Conservation (phyloP, 1,140 invertebrate genomes). For the Drosophila lowei region DNA sequence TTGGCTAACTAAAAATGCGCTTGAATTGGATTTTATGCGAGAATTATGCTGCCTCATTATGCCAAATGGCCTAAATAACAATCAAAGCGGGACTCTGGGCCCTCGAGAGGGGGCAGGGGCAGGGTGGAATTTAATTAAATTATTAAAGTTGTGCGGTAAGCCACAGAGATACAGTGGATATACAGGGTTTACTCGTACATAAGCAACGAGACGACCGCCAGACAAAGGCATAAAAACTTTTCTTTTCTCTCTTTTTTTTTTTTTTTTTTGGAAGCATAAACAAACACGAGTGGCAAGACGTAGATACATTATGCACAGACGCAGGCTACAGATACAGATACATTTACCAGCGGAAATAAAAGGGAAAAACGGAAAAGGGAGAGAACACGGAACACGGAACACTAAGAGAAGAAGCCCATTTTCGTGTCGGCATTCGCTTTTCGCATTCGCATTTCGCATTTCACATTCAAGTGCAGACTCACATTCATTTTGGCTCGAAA, state of each 20-base stretch:
- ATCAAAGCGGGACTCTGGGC: conserved; percentile 60
- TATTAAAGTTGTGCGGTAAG: conserved; percentile 76
- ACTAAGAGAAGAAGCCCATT: conserved; percentile 36
- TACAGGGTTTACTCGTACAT: conserved; percentile 22
- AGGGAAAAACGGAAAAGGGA: conserved; percentile 22
- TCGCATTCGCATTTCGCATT: conserved; percentile 43
- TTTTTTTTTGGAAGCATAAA: conserved; percentile 52
- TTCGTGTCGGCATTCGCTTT: conserved; percentile 56
- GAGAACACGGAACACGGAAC: conserved; percentile 14
- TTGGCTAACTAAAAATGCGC: conserved; percentile 62
- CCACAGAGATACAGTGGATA: conserved; percentile 37
- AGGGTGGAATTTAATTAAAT: conserved; percentile 73
- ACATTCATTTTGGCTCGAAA: conserved; percentile 50
- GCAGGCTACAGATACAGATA: conserved; percentile 49
- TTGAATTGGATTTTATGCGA: conserved; percentile 70
- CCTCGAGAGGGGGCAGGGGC: conserved; percentile 17
- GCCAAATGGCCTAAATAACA: conserved; percentile 75
- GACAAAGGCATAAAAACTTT: conserved; percentile 75
- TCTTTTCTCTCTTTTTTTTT: conserved; percentile 21
- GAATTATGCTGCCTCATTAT: conserved; percentile 79
- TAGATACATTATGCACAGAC: conserved; percentile 76
- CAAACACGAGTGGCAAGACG: conserved; percentile 59
- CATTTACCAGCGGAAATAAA: conserved; percentile 35
- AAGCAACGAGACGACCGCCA: conserved; percentile 60
- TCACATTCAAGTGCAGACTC: conserved; percentile 58